Evolutionary conservation across 2,113 vertebrate species (phyloP), one percentile per base, ranked within the genome.

Genomic region (Chloropsis hardwickii): DNA sequence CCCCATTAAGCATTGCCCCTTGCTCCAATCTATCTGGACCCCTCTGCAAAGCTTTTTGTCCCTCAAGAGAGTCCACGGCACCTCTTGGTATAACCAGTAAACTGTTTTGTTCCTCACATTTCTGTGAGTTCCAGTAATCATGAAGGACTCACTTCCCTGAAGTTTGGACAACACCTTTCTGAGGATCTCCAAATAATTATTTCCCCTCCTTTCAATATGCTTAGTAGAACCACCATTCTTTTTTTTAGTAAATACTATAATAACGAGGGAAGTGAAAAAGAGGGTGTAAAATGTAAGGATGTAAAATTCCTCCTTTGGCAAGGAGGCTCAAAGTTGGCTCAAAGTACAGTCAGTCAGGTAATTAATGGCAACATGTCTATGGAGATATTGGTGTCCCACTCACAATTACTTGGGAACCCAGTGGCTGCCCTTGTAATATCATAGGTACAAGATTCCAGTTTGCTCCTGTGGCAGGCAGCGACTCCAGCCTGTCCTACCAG

Each of bases 321-420:
- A 61, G 44, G 35, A 79, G 0, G 0, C n/a, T n/a, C n/a, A n/a
- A n/a, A n/a, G n/a, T 24, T 70, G 35, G 35, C 69, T 58, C 25
- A 12, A 37, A 66, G 11, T 14, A 27, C 11, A 16, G 8, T 31
- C 35, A 57, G 7, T 33, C 18, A 29, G 15, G 61, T 22, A 29
- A 85, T 74, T 29, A 61, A 71, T 45, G 25, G 25, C 18, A 85
- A 8, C 1, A 2, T 60, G 37, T 25, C 58, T 7, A 5, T 31
- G 27, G 19, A 1, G 2, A 23, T 64, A 53, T 2, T 4, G 5
- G 13, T 4, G 53, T 90, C 20, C n/a, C 39, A 12, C 22, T 78
- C 74, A 58, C 56, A 82, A 85, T 2, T 5, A 35, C 17, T 37
- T 16, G 29, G 27, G 51, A 78, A 35, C 7, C 9, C 73, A 47